A percentile compares a stretch with the other conserved stretches of the same genome.
Conservation (phyloP, 2,113 vertebrate species). For the Paramisgurnus dabryanus region DNA sequence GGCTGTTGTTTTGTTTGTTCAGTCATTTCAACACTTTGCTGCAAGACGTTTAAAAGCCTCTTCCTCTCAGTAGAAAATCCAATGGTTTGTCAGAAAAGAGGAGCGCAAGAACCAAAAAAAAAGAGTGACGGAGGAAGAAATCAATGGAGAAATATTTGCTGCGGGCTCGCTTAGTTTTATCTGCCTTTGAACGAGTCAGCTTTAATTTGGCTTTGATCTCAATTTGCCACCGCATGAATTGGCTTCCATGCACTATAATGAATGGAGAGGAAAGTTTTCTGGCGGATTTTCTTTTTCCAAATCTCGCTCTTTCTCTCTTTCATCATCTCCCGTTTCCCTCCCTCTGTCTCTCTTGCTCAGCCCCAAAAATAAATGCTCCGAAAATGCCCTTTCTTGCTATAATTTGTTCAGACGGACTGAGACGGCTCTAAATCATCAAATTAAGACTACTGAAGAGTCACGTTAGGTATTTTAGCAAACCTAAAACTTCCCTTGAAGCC, state of each 20-base stretch:
- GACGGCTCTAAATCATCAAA: constrained; percentile 42
- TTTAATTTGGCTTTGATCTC: constrained; percentile 84
- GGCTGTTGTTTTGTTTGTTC: constrained; percentile 16
- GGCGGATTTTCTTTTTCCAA: constrained; percentile 59
- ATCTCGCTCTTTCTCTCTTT: constrained; percentile 14
- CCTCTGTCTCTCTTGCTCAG: constrained; percentile 13
- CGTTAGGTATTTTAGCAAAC: constrained; percentile 35
- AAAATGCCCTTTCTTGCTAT: constrained; percentile 41
- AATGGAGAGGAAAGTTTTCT: constrained; percentile 68
- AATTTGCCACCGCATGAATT: constrained; percentile 77
- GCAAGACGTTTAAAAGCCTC: constrained; percentile 56
- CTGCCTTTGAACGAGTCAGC: constrained; percentile 81
- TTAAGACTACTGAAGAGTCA: constrained; percentile 25
- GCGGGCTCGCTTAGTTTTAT: constrained; percentile 78
- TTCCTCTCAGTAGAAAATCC: constrained; percentile 54
- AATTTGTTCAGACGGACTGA: constrained; percentile 38
- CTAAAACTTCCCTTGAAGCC: constrained; percentile 37
- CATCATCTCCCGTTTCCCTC: constrained; percentile 27
- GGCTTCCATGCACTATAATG: constrained; percentile 70
- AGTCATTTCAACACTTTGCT: constrained; percentile 14
- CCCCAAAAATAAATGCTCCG: constrained; percentile 32
- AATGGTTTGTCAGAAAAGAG: constrained; percentile 16
- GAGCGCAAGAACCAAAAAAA: constrained; percentile 21
- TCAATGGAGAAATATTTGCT: constrained; percentile 79
- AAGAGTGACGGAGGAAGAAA: constrained; percentile 71